Evolutionary conservation across 2,888 invertebrate genomes (phyloP), one percentile per base, ranked within the genome.

Genomic region (Lysandra coridon): DNA sequence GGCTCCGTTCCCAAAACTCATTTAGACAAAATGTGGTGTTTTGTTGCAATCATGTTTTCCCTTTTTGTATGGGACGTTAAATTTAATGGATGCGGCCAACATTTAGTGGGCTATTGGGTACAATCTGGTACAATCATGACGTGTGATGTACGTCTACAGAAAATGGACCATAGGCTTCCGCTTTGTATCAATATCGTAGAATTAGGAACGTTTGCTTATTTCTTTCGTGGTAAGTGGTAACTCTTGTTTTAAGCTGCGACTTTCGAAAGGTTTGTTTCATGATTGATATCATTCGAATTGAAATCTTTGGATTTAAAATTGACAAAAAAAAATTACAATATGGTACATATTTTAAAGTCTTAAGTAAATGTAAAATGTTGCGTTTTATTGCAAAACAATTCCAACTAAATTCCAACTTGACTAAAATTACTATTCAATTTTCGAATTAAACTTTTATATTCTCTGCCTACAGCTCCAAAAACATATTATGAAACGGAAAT

Each of bases 11-110:
- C 69, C 69, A 14, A 69, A 69, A 69, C 69, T 37, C 69, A 69
- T 69, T 69, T 69, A 69, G 33, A 69, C 69, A 69, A 69, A 69
- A 37, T 69, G 69, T 69, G 64, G 64, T 69, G 69, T 33, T 69
- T 69, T 69, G 33, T 69, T 17, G 33, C 69, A 5, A 69, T 37
- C 69, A 69, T 69, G 69, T 69, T 69, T 33, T 69, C 69, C 69
- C 33, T 69, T 69, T 64, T 69, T 69, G 33, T 69, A 69, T 69
- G 69, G 69, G 33, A 69, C 33, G 69, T 69, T 69, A 69, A 69
- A 37, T 69, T 69, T 69, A 69, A 69, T 69, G 69, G 33, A 69
- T 33, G 33, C 33, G 17, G 33, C 37, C 10, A 5, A 69, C 33
- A 37, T 69, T 69, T 69, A 69, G 33, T 33, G 0, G 69, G 64